A percentile compares a stretch with the other conserved stretches of the same genome.
These are phyloP conservation scores for Notarius quadriscutis DNA, from an alignment of 2,113 vertebrate genomes.

Conservation along the genomic window DNA sequence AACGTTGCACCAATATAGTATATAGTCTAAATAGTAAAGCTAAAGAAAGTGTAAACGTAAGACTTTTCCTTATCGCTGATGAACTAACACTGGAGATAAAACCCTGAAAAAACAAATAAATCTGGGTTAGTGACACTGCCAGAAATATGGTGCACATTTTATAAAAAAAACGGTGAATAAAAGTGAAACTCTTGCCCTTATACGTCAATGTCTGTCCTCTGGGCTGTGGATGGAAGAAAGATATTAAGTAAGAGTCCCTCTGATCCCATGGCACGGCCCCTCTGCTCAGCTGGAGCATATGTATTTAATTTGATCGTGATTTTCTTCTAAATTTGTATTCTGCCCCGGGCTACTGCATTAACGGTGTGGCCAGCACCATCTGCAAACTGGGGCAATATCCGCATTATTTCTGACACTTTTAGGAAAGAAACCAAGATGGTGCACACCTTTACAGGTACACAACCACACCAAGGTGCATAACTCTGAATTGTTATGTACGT, in stretches of 20 bases:
- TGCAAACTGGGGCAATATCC: conserved; percentile 41
- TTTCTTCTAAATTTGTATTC: conserved; percentile 32
- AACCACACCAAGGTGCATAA: background rate
- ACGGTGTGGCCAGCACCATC: conserved; percentile 29
- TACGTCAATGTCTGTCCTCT: background rate
- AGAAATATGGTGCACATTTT: background rate
- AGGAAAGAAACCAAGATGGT: background rate
- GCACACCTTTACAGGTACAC: background rate
- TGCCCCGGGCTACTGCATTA: conserved; percentile 26
- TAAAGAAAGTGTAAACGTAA: background rate
- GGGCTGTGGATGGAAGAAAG: conserved; percentile 6
- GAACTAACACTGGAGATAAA: background rate
- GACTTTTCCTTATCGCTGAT: background rate
- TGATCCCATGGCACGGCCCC: conserved; percentile 1
- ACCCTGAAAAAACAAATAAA: background rate
- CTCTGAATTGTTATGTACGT: background rate
- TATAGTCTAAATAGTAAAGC: background rate
- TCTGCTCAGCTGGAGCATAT: conserved; percentile 29
- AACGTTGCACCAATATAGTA: background rate
- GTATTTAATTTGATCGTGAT: conserved; percentile 42
- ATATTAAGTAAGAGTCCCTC: conserved; percentile 27
- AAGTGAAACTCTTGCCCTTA: background rate
- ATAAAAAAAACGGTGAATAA: background rate
- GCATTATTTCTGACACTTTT: conserved; percentile 24
- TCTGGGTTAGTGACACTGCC: background rate